Evolutionary conservation across 2,888 invertebrate genomes (phyloP), one percentile per base, ranked within the genome.

Genomic region (Drosophila rubida): DNA sequence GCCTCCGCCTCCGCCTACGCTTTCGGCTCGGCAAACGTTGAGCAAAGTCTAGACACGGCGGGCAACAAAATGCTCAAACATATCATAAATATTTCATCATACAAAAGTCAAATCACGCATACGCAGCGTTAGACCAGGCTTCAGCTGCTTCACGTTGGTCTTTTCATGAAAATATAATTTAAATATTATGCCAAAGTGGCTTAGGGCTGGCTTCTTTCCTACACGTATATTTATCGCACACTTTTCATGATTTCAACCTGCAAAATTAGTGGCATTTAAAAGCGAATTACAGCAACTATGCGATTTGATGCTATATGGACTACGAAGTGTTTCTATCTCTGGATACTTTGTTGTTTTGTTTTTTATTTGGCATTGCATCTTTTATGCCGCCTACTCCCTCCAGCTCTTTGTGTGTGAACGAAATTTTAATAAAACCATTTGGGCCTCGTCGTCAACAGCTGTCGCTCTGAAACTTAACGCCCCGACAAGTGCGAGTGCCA

Each of bases 401-500:
- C 37, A n/a, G 25, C 9, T 30, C 42, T 39, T 53, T 67, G 67
- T 70, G 63, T 78, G 67, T 46, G 37, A 55, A 54, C 44, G 67
- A 80, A 80, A 65, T 65, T 70, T 78, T 58, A 68, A 69, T 67
- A 70, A 70, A 78, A 77, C 39, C 50, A 57, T 59, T 61, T 60
- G 41, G 48, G 42, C 39, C 35, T 49, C 51, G 9, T 22, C 30
- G 30, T 41, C 46, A 54, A 58, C 60, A 58, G 58, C 9, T 68
- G 57, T 35, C 54, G 30, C 54, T 71, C 64, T 64, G 82, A 75
- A 81, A 81, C 68, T 57, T 69, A 78, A 78, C 69, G 61, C 78
- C 13, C 41, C 25, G 64, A 50, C 78, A 69, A 77, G 27, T 35
- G 9, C 9, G n/a, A n/a, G 27, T 35, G 9, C 9, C 8, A n/a